A percentile compares a stretch with the other conserved stretches of the same genome.
phyloP scores from a whole-genome alignment of 1,140 invertebrate species.

The Lysiphlebus fabarum region DNA sequence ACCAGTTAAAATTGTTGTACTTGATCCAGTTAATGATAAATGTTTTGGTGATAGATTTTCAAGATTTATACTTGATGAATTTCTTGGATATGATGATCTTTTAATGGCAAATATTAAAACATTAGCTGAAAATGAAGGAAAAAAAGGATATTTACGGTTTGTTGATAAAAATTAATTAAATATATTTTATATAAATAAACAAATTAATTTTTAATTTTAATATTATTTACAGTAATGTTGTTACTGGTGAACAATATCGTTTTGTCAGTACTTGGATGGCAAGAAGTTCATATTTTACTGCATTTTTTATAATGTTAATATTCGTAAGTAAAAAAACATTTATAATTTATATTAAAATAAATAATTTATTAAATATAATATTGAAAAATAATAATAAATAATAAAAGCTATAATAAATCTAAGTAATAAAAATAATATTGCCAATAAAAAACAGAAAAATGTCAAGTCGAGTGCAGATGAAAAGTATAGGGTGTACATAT shows the following conservation, averaged over 20 bases:
- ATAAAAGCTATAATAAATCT: background rate
- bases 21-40: slow-evolving; percentile 82
- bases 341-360: slow-evolving; percentile 1
- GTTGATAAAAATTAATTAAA: slow-evolving; percentile 18
- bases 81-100: slow-evolving; percentile 95
- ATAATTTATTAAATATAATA: slow-evolving; percentile 1
- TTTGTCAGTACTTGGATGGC: slow-evolving; percentile 98
- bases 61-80: slow-evolving; percentile 84
- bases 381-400: slow-evolving; percentile 6
- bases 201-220: slow-evolving; percentile 11
- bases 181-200: slow-evolving; percentile 13
- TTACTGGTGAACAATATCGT: slow-evolving; percentile 97
- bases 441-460: too few relatives aligned
- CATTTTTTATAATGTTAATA: slow-evolving; percentile 94
- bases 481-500: slow-evolving; percentile 2
- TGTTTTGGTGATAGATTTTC: slow-evolving; percentile 94
- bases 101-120: slow-evolving; percentile 95
- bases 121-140: slow-evolving; percentile 92
- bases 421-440: too few relatives aligned
- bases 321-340: slow-evolving; percentile 80
- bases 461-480: background rate
- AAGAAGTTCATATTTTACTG: slow-evolving; percentile 86
- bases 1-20: slow-evolving; percentile 85
- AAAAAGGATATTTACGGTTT: slow-evolving; percentile 88
- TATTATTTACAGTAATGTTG: slow-evolving; percentile 76